Evolutionary conservation across 2,888 invertebrate genomes (phyloP), one percentile per base, ranked within the genome.

Genomic region (Agrochola macilenta): DNA sequence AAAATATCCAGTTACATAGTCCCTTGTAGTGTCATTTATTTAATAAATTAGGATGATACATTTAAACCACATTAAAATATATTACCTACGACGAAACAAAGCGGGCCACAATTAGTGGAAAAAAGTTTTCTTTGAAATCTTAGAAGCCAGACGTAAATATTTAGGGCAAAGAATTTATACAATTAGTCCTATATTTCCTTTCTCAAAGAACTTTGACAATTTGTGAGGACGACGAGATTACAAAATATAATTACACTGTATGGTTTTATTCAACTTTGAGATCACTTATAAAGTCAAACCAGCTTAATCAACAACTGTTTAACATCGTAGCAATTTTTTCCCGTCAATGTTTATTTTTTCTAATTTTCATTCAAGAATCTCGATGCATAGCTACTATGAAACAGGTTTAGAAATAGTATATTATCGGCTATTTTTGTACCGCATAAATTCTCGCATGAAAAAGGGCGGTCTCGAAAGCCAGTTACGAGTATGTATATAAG

Each of bases 341-440:
- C n/a, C n/a, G 26, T 73, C 71, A 63, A 1, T 58, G 76, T 82
- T 79, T 81, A 79, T 85, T 84, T 85, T 83, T 85, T 87, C 78
- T 57, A 82, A 83, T 87, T 83, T 85, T 60, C 78, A 78, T 85
- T 87, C 81, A 82, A 81, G 69, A 66, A 80, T 81, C 87, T 57
- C 68, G 78, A 69, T 74, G 78, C 79, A 77, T 79, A 77, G 64
- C 76, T 72, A n/a, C 58, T 60, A 57, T 66, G n/a, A n/a, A 88
- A 87, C 87, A 49, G 72, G 87, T 89, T 85, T 78, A 82, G 81
- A 83, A 81, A 83, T 87, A 89, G 87, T 78, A 81, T 81, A 82
- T 82, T 69, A 82, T 66, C 39, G 61, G 61, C 78, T 88, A 87
- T 88, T 89, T 88, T 85, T 81, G 79, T 83, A 74, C 65, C 68